phyloP scores from a whole-genome alignment of 2,113 vertebrate species.

The Myiozetetes cayanensis region DNA sequence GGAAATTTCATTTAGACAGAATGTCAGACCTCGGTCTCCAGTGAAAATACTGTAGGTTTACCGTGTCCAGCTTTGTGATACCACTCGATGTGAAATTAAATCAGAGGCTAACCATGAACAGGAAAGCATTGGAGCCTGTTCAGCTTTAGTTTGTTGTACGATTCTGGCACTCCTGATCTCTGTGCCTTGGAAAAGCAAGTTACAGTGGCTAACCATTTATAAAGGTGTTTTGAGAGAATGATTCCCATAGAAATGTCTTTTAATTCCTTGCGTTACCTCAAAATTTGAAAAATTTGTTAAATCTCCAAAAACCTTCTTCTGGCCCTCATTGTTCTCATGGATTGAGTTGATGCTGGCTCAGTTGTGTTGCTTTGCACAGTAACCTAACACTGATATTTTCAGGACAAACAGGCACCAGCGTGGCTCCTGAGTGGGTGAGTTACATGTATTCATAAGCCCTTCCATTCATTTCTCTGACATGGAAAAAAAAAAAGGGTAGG shows the following conservation, averaged over 20 bases:
- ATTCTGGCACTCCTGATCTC: neutral
- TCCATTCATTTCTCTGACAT: conserved; percentile 64
- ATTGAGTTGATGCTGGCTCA: conserved; percentile 57
- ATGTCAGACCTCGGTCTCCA: conserved; percentile 66
- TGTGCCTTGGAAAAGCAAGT: neutral
- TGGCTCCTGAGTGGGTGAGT: conserved; percentile 60
- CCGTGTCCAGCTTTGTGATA: conserved; percentile 57
- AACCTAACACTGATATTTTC: conserved; percentile 73
- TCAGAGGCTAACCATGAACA: conserved; percentile 45
- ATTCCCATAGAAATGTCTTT: neutral
- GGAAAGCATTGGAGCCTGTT: conserved; percentile 1
- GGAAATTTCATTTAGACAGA: conserved; percentile 76
- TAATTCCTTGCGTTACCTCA: neutral
- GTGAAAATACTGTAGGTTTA: conserved; percentile 67
- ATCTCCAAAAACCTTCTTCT: neutral
- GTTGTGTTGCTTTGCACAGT: conserved; percentile 54
- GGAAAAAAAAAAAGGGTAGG: conserved; percentile 24
- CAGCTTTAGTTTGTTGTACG: neutral
- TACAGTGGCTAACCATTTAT: neutral
- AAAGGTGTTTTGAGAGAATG: neutral
- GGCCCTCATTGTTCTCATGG: conserved; percentile 52
- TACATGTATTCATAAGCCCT: conserved; percentile 53
- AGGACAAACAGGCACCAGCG: conserved; percentile 67
- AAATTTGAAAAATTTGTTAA: neutral
- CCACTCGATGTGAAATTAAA: conserved; percentile 70